phyloP scores from a whole-genome alignment of 2,797 vertebrate genomes.

The Adelosebastes latens region DNA sequence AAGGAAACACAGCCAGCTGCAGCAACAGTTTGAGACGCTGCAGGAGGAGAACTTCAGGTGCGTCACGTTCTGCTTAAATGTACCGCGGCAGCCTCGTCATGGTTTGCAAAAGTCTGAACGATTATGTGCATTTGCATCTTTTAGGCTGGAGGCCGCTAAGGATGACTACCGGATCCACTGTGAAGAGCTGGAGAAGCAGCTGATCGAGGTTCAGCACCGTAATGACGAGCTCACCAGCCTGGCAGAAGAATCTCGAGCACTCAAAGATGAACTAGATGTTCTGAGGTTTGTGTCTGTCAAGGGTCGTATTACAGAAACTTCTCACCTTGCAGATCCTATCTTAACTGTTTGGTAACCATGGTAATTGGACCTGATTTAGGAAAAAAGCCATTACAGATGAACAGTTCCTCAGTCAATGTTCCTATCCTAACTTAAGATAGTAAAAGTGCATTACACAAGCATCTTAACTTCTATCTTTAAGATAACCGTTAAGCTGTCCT shows the following conservation, averaged over 20 bases:
- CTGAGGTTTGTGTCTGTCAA: constrained; percentile 83
- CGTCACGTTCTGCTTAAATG: not conserved
- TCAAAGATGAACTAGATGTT: constrained; percentile 96
- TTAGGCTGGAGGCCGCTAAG: constrained; percentile 96
- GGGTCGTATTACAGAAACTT: no score
- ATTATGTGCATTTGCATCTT: not conserved
- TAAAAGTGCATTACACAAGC: no score
- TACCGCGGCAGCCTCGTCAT: not conserved
- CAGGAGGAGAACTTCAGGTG: constrained; percentile 98
- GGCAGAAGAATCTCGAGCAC: constrained; percentile 93
- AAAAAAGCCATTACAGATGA: no score
- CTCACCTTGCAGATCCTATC: no score
- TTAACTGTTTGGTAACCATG: no score
- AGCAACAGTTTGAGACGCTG: constrained; percentile 91
- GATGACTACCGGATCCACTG: constrained; percentile 98
- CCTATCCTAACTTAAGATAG: no score
- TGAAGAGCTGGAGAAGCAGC: constrained; percentile 95
- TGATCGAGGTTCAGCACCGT: constrained; percentile 95
- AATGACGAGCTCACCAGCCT: constrained; percentile 94
- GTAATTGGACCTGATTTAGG: no score
- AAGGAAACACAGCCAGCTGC: constrained; percentile 92
- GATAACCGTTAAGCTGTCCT: no score
- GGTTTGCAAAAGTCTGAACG: not conserved
- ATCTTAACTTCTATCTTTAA: no score
- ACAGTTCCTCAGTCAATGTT: no score